These are phyloP conservation scores for Biston betularia DNA, from an alignment of 2,888 invertebrate genomes.

Conservation along the genomic window DNA sequence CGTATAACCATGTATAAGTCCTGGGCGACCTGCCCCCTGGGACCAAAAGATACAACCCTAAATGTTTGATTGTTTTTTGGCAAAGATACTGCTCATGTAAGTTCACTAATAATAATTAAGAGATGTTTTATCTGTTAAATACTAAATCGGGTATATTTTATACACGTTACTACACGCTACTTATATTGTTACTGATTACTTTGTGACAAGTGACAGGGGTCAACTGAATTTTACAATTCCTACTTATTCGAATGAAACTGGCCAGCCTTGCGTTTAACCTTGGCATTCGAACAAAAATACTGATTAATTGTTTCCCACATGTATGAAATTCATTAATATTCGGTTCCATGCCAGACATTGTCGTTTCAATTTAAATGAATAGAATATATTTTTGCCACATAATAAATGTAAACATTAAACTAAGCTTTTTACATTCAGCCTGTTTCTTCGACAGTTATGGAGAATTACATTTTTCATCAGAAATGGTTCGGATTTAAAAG, in stretches of 20 bases:
- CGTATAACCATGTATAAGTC: too few species aligned
- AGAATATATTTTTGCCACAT: neutral
- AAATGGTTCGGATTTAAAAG: neutral
- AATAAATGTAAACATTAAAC: neutral
- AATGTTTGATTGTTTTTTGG: too few species aligned
- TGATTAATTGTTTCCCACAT: conserved; percentile 8
- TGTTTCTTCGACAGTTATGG: neutral
- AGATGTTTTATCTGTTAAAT: too few species aligned
- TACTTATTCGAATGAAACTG: neutral
- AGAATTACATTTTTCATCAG: neutral
- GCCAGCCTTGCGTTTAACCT: conserved; percentile 18
- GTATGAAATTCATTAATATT: conserved; percentile 13
- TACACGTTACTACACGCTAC: too few species aligned
- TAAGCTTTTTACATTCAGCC: neutral
- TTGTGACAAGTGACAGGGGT: neutral
- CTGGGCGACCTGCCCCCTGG: too few species aligned
- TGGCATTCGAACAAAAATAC: conserved; percentile 15
- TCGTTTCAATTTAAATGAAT: conserved; percentile 2
- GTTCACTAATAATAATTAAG: too few species aligned
- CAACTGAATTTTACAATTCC: neutral
- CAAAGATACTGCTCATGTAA: too few species aligned
- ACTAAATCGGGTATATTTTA: too few species aligned
- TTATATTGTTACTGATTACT: too few species aligned
- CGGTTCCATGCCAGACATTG: neutral
- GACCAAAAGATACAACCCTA: too few species aligned